Evolutionary conservation across 1,140 invertebrate genomes (phyloP), one percentile per base, ranked within the genome.

Genomic region (Philopotamus ludificatus): DNA sequence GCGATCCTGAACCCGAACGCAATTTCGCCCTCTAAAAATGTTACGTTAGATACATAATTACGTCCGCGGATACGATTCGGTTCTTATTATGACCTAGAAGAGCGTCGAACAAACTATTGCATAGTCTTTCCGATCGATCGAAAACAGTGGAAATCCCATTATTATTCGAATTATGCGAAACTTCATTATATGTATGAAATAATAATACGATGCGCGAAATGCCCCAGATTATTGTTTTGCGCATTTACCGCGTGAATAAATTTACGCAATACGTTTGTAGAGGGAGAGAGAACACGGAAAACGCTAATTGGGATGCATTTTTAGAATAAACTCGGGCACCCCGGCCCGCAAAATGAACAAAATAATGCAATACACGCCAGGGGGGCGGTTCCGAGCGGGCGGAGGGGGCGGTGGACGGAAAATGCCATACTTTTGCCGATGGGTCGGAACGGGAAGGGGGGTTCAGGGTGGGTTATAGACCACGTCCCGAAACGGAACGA

Each of bases 401-500:
- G 16, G 28, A 8, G 51, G 54, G 20, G 3, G 26, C 26, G 20
- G 20, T 10, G 26, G 45, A 26, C 23, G 26, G 15, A 50, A 22
- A 61, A 49, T 34, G 59, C 44, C 20, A 62, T 25, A 53, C 26
- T 62, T 62, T 50, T 51, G 3, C 47, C 60, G 41, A 26, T 21
- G 47, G 20, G 39, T 39, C 26, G n/a, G 54, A 10, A 15, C 9
- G 20, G 1, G 25, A 23, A 47, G 23, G 55, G 64, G 28, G 25
- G 47, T 20, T 25, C 39, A 45, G 60, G 12, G 57, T 41, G 15
- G 23, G 57, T 49, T 49, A 60, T 60, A 63, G 61, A 63, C 59
- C 65, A 61, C 61, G 60, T 63, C 50, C 58, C 66, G 66, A 64
- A 63, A 68, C 50, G 66, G 66, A 64, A 63, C 53, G 55, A 68